Evolutionary conservation across 2,797 vertebrate species (phyloP).

Genomic region (Xenentodon cancila): DNA sequence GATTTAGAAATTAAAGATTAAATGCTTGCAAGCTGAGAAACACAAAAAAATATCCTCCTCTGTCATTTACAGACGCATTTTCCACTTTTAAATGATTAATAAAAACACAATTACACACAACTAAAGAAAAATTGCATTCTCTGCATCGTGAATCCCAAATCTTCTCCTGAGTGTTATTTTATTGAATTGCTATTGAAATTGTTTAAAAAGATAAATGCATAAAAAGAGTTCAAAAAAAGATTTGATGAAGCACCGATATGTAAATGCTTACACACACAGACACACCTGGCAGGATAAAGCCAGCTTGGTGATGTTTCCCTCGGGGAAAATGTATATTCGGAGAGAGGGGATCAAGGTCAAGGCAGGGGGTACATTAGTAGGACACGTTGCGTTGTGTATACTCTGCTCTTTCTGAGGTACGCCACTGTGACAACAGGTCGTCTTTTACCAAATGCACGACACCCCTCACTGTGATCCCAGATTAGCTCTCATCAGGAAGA

Average conservation of each 20-base stretch:
- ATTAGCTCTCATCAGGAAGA: constrained; percentile 65
- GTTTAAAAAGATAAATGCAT: no score
- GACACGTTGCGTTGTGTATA: constrained; percentile 33
- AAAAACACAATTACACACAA: constrained; percentile 29
- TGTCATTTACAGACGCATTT: constrained; percentile 32
- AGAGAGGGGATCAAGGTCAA: constrained; percentile 67
- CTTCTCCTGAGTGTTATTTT: constrained; percentile 28
- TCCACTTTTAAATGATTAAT: constrained; percentile 18
- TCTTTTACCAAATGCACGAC: constrained; percentile 36
- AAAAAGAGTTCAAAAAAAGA: constrained; percentile 30
- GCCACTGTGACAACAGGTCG: constrained; percentile 63
- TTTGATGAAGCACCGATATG: constrained; percentile 12
- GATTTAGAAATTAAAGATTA: constrained; percentile 86
- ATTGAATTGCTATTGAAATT: constrained; percentile 42
- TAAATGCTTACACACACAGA: constrained; percentile 23
- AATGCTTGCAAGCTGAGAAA: constrained; percentile 72
- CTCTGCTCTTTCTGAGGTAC: constrained; percentile 29
- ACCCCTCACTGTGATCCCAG: constrained; percentile 46
- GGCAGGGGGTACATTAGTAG: constrained; percentile 30
- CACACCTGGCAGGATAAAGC: constrained; percentile 50
- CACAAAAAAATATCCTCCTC: constrained; percentile 56
- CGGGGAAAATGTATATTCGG: constrained; percentile 36
- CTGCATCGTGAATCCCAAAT: constrained; percentile 52
- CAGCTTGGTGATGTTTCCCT: constrained; percentile 31
- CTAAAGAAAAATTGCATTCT: constrained; percentile 26